Base-by-base conservation (phyloP, 1,140 invertebrate species). In the Homarus americanus region DNA sequence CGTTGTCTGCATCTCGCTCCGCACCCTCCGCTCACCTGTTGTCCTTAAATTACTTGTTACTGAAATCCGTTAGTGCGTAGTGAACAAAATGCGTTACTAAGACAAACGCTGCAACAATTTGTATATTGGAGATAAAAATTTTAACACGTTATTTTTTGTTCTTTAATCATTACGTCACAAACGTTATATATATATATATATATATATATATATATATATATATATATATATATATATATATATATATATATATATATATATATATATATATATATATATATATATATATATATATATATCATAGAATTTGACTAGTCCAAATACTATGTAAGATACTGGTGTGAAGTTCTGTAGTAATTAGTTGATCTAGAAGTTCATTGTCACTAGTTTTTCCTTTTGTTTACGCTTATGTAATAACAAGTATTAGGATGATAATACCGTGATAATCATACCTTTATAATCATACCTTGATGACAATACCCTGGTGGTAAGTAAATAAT, bases 301-400 rank as follows among this genome's bases (percentile, higher is more conserved):
- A 38, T 76, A 83, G 49, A 83, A 83, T 84, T 41, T 90, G 80
- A 90, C 80, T 83, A 90, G 87, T 90, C 80, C 87, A 58, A 84
- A 82, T 84, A 72, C 73, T 78, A n/a, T 72, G 69, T 90, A 78
- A 83, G 80, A 76, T 78, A 84, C 28, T 75, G 80, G 87, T 90
- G 80, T 66, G 36, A 75, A 40, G n/a, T 73, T 2, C 24, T 58
- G 49, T 82, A 83, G 66, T 73, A 28, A 28, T 75, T 80, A 85
- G 76, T 91, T 72, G 58, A 28, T 34, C 69, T 63, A 76, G 73
- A 76, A 34, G 32, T 66, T 49, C 76, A 41, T 66, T 79, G 75
- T 91, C 63, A 72, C 58, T 91, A 85, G 82, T 79, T 53, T 86
- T 20, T 58, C 20, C 41, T 78, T 10, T 91, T 86, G 75, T 87